A percentile compares a stretch with the other conserved stretches of the same genome.
These are phyloP conservation scores for Ploceus nigricollis DNA, from an alignment of 2,113 vertebrate species.

Conservation along the genomic window DNA sequence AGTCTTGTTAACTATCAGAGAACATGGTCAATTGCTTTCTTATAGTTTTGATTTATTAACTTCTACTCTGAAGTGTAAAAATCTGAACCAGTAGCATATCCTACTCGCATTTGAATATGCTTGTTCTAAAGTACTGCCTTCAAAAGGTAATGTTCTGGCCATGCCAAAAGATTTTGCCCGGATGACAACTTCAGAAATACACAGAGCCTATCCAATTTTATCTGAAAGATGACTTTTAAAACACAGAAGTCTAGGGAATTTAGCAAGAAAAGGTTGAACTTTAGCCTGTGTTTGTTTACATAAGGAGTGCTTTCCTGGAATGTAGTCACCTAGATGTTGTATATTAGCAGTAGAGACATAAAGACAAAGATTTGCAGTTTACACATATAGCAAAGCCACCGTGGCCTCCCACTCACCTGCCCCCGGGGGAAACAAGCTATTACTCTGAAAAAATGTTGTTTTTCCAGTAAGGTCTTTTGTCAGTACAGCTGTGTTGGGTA, in stretches of 20 bases:
- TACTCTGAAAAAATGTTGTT: not conserved
- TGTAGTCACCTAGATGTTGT: not conserved
- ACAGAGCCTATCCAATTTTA: not conserved
- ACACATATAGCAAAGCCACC: not conserved
- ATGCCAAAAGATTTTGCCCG: not conserved
- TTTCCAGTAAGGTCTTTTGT: not conserved
- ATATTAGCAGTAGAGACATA: not conserved
- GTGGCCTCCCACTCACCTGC: not conserved
- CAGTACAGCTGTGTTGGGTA: not conserved
- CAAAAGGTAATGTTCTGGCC: not conserved
- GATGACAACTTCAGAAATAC: not conserved
- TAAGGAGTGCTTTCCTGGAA: not conserved
- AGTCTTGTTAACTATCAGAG: not conserved
- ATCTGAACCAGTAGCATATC: not conserved
- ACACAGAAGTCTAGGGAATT: not conserved
- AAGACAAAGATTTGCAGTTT: not conserved
- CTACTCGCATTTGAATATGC: not conserved
- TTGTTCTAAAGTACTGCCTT: not conserved
- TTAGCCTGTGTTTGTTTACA: not conserved
- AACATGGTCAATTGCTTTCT: not conserved
- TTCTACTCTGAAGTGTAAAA: not conserved
- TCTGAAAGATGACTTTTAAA: not conserved
- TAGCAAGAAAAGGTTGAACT: not conserved
- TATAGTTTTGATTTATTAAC: not conserved
- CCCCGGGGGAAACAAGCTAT: not conserved